A percentile compares a stretch with the other conserved stretches of the same genome.
Conservation (phyloP, 2,113 vertebrate genomes). For the Piaya cayana region DNA sequence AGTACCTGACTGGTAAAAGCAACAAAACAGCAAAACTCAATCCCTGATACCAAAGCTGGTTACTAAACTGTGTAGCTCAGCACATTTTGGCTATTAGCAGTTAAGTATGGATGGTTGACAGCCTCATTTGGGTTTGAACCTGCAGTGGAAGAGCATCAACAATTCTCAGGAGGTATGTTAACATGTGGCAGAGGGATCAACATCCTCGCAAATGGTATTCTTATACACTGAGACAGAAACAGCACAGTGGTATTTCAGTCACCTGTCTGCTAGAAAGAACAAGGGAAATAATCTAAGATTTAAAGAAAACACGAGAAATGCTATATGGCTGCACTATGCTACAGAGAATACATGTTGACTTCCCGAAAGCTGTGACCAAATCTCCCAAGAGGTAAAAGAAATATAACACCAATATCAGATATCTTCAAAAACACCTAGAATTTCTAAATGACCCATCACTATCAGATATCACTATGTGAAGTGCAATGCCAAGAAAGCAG, state of each 20-base stretch:
- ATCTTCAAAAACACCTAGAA: neutral
- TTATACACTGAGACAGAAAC: neutral
- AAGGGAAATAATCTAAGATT: neutral
- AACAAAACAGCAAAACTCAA: neutral
- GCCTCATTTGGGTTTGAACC: neutral
- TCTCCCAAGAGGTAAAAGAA: neutral
- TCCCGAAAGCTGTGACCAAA: neutral
- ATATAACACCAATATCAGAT: neutral
- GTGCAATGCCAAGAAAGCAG: neutral
- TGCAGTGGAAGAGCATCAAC: neutral
- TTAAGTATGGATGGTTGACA: neutral
- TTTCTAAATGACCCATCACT: neutral
- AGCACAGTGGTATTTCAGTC: neutral
- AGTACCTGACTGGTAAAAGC: neutral
- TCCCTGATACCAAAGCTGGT: neutral
- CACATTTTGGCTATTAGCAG: neutral
- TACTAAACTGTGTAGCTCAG: rapidly evolving
- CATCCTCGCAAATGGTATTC: rapidly evolving
- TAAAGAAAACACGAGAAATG: neutral
- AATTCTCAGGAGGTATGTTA: neutral
- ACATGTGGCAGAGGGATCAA: rapidly evolving
- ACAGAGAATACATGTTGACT: neutral
- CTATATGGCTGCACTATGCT: neutral
- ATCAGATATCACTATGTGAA: neutral
- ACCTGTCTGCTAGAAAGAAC: neutral